Base-by-base conservation (phyloP, 2,888 invertebrate genomes). In the Octonoba sinensis region DNA sequence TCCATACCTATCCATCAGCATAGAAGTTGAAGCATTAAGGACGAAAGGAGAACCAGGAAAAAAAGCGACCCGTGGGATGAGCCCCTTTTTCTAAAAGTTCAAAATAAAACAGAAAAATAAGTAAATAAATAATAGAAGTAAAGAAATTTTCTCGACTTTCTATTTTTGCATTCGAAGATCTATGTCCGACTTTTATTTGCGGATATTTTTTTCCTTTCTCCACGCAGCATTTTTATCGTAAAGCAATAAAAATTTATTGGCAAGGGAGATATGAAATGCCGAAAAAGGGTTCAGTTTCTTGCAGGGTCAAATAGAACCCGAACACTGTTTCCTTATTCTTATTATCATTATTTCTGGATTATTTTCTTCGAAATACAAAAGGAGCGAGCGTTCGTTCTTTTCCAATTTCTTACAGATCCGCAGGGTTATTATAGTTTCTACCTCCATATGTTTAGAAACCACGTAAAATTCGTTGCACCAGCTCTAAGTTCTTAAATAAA, bases 131-230 rank as follows among this genome's bases (percentile, higher is more conserved):
- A 75, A 70, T 54, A 74, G 51, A 46, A 44, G 60, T 27, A 59
- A 59, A 22, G 16, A 64, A 77, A 56, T 75, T 72, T 65, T 57
- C 74, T 75, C 65, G 64, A 73, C 73, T 64, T 73, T 64, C 64
- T 73, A 57, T 73, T 62, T 72, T 72, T 62, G 47, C 57, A 59
- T 75, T 66, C 18, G 74, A 73, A 65, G 73, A 75, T 75, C 66
- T 57, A 75, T 75, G 74, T 47, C 59, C 57, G 69, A 77, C 65
- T 77, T 77, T 77, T 77, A 64, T 70, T 77, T 69, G 20, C 44
- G 54, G 15, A 12, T 24, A n/a, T 59, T 12, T 57, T 70, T 44
- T 59, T 22, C 18, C n/a, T 46, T 36, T 8, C 3, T 8, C 36
- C 36, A 36, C 36, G 36, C 36, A 36, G 36, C 36, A 8, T n/a